Base-by-base conservation (phyloP, 2,888 invertebrate species). In the Eilema griseolum region DNA sequence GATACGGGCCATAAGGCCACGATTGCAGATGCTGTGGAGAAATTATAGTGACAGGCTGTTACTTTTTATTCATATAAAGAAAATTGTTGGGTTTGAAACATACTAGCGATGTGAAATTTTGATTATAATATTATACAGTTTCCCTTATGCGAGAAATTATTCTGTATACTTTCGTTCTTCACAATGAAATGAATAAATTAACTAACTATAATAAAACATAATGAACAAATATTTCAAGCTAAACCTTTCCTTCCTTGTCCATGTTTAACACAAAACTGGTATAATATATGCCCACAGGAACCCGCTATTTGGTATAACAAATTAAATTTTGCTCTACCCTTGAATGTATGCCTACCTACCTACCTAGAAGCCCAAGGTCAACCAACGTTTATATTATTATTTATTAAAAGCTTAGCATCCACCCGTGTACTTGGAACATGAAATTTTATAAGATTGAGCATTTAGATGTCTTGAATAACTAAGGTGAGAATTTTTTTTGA, bases 331-430 rank as follows among this genome's bases (percentile, higher is more conserved):
- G 60, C 41, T 67, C 60, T 28, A 79, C 71, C 71, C 69, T 69
- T 72, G 77, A 73, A 74, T 69, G 70, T 72, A 37, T 72, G 57
- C 52, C n/a, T 72, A 62, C 70, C 37, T 72, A 62, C 70, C 37
- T 63, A 61, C 65, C 64, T 63, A 70, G 57, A 16, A 66, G 37
- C 67, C 41, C 75, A 82, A 82, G 82, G 82, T 69, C 65, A 73
- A 8, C 59, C 66, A 66, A 26, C 77, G 66, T 79, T 82, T 80
- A 79, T 79, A 82, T 82, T 77, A 82, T 79, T 69, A 80, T 80
- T 79, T 77, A 80, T 82, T 80, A 77, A 80, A 82, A 46, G 59
- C 73, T 59, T 71, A 82, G 73, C 71, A 69, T 74, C 70, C 31
- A 56, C 61, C 62, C 61, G 64, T 59, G 71, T 72, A 70, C 75